A percentile compares a stretch with the other conserved stretches of the same genome.
These are phyloP conservation scores for Phylloscopus collybita DNA, from an alignment of 2,797 vertebrate genomes.

Conservation along the genomic window DNA sequence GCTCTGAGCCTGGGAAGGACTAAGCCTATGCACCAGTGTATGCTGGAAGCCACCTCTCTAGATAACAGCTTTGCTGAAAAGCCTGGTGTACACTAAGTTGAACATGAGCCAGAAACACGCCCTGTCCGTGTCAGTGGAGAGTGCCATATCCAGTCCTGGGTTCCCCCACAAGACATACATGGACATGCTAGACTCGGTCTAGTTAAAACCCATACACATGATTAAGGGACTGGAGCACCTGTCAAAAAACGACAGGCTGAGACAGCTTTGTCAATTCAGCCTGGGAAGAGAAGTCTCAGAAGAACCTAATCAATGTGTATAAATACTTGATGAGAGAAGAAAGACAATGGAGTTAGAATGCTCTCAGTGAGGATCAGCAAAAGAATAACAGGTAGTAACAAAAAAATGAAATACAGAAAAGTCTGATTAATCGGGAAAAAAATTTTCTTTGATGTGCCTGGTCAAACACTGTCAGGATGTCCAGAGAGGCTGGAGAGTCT, in stretches of 20 bases:
- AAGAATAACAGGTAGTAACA: neutral
- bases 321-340: neutral
- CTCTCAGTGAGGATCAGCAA: neutral
- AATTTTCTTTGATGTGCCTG: neutral
- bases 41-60: neutral
- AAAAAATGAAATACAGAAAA: neutral
- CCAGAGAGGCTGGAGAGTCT: neutral
- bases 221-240: neutral
- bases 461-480: neutral
- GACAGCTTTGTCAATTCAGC: neutral
- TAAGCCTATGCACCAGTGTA: neutral
- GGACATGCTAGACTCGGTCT: neutral
- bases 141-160: neutral
- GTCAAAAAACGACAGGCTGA: neutral
- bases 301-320: neutral
- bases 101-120: neutral
- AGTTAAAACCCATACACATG: neutral
- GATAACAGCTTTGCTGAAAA: neutral
- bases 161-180: accelerated
- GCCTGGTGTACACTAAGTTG: neutral
- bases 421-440: neutral
- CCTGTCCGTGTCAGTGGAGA: neutral
- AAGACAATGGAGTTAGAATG: neutral
- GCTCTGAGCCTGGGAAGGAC: neutral
- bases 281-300: neutral